Percentiles rank a stretch among this genome's conserved stretches.
Conservation (phyloP, 2,113 vertebrate species). For the Garra rufa region DNA sequence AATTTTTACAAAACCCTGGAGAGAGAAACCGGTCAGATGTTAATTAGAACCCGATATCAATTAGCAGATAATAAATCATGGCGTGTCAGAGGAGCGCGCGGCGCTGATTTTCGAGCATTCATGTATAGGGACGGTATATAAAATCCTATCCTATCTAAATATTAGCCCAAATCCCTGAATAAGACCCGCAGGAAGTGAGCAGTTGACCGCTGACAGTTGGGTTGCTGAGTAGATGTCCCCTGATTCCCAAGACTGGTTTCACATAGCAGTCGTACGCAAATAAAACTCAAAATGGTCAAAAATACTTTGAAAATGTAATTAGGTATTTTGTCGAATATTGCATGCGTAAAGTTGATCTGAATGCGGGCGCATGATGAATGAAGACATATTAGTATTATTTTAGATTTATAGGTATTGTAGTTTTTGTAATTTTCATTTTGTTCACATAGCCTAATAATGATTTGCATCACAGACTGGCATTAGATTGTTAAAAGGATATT, state of each 20-base stretch:
- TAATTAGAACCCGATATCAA: constrained; percentile 65
- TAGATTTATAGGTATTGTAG: background rate
- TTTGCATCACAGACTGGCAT: background rate
- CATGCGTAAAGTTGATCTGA: background rate
- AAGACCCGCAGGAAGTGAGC: constrained; percentile 72
- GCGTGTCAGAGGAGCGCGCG: constrained; percentile 58
- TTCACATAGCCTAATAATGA: background rate
- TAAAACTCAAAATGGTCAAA: background rate
- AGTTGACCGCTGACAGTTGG: constrained; percentile 73
- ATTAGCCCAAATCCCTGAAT: constrained; percentile 72
- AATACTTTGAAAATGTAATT: background rate
- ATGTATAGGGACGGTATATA: constrained; percentile 64
- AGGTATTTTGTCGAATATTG: background rate
- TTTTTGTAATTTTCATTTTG: background rate
- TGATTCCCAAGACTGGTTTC: constrained; percentile 58
- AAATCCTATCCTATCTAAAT: constrained; percentile 76
- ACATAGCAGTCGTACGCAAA: constrained; percentile 10
- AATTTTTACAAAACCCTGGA: constrained; percentile 28
- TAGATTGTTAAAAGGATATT: background rate
- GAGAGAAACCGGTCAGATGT: constrained; percentile 51
- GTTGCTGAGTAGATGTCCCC: constrained; percentile 60
- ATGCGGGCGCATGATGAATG: background rate
- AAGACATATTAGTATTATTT: background rate
- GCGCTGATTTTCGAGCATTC: constrained; percentile 62
- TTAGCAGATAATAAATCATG: constrained; percentile 75